These are phyloP conservation scores for Antrozous pallidus DNA, from an alignment of 2,797 vertebrate species.

Conservation along the genomic window DNA sequence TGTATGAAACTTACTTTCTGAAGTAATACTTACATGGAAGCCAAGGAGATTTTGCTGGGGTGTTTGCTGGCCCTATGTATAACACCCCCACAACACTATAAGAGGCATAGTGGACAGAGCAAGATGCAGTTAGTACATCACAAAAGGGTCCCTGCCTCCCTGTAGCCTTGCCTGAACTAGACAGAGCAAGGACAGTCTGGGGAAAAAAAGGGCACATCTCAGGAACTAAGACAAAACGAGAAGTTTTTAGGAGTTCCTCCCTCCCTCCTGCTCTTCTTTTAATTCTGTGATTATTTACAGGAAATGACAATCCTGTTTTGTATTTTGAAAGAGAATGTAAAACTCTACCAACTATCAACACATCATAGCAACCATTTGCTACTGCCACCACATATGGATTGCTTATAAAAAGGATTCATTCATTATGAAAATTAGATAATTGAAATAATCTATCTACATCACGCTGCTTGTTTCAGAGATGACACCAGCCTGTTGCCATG, in stretches of 20 bases:
- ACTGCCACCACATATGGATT: slow-evolving; percentile 80
- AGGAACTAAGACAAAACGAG: neutral
- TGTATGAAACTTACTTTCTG: neutral
- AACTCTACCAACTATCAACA: slow-evolving; percentile 56
- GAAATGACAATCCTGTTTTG: slow-evolving; percentile 63
- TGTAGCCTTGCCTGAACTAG: neutral
- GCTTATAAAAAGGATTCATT: slow-evolving; percentile 80
- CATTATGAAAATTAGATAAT: slow-evolving; percentile 82
- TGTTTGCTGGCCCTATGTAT: neutral
- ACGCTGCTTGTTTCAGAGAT: slow-evolving; percentile 72
- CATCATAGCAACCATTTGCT: slow-evolving; percentile 68
- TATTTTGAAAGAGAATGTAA: slow-evolving; percentile 67
- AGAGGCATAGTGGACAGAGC: neutral
- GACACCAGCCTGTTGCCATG: slow-evolving; percentile 48
- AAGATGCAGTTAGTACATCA: neutral
- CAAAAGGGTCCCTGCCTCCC: neutral
- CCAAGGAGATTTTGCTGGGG: neutral
- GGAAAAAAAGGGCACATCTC: neutral
- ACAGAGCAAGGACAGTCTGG: neutral
- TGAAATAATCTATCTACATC: slow-evolving; percentile 79
- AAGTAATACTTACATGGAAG: neutral
- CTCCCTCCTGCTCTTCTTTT: neutral
- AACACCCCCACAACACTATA: neutral
- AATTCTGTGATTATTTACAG: slow-evolving; percentile 61
- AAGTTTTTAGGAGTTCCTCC: slow-evolving; percentile 47